Base-by-base conservation (phyloP, 2,888 invertebrate species). In the Nephrotoma appendiculata region DNA sequence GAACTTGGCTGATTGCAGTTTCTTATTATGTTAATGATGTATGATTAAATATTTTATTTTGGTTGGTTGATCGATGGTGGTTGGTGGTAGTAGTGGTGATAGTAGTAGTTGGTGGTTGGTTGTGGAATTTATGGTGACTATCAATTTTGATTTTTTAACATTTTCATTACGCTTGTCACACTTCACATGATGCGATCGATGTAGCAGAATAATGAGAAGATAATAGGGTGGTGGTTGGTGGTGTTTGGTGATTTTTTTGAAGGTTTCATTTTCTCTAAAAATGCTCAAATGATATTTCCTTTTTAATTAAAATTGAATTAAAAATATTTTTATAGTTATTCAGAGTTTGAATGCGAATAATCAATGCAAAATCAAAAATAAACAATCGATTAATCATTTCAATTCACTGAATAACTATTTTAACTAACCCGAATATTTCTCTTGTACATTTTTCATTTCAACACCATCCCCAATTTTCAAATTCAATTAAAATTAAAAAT, bases 61-160 rank as follows among this genome's bases (percentile, higher is more conserved):
- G 57, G 86, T 86, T 57, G 85, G n/a, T 83, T 84, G 86, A 42
- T 83, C 87, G 87, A 43, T 86, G 84, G 41, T 87, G 57, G 57
- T 86, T 87, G 57, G 57, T 86, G 45, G 45, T 86, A n/a, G 83
- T n/a, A 41, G 52, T 83, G 31, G 86, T 86, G 83, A 31, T 83
- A 31, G 44, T 31, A 44, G 42, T 86, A 86, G 86, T 43, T 44
- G 86, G 85, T 43, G 45, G 86, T 85, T 86, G 44, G 86, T 87
- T 44, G 86, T 57, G 71, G 83, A 86, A 84, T 84, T 48, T 87
- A 45, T 87, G 87, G 87, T 87, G 87, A 87, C 83, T 83, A 86
- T 86, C 31, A 12, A 84, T 42, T 84, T 84, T n/a, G 12, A 15
- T 6, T 9, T 41, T 41, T 41, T 41, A 57, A 57, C 15, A 71